These are phyloP conservation scores for Sander vitreus DNA, from an alignment of 2,113 vertebrate genomes.

Conservation along the genomic window DNA sequence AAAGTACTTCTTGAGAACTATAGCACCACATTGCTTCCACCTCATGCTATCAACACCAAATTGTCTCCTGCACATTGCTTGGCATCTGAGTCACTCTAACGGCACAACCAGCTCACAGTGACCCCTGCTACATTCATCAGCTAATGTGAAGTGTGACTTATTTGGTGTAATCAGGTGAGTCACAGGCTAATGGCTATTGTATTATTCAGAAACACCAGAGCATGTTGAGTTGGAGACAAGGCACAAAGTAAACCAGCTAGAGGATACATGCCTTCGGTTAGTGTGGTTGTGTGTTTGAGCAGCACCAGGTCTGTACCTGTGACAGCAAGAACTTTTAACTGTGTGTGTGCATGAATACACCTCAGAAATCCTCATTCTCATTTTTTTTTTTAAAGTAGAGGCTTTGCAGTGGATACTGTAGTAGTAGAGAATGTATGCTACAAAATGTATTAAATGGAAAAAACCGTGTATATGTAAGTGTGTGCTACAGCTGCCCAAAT, in stretches of 20 bases:
- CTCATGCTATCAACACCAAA: background rate
- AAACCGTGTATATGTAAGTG: constrained; percentile 11
- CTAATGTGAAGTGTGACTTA: constrained; percentile 10
- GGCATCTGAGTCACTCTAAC: constrained; percentile 35
- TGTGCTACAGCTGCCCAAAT: background rate
- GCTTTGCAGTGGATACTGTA: background rate
- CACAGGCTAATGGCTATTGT: constrained; percentile 61
- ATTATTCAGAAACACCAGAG: constrained; percentile 63
- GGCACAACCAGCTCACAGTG: constrained; percentile 25
- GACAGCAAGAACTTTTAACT: background rate
- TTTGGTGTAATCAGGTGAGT: constrained; percentile 55
- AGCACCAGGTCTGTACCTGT: background rate
- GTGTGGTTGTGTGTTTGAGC: background rate
- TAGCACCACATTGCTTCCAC: background rate
- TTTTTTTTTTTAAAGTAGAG: background rate
- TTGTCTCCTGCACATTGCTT: background rate
- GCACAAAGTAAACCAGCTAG: constrained; percentile 9
- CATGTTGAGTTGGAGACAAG: constrained; percentile 16
- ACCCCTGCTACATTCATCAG: constrained; percentile 36
- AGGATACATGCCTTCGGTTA: constrained; percentile 9
- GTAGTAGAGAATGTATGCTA: background rate
- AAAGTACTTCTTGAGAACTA: background rate
- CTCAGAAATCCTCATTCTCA: background rate
- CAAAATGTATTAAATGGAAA: background rate
- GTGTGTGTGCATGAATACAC: background rate